A percentile compares a stretch with the other conserved stretches of the same genome.
Evolutionary conservation across 2,113 vertebrate genomes (phyloP).

Genomic region (Rhagologus leucostigma): DNA sequence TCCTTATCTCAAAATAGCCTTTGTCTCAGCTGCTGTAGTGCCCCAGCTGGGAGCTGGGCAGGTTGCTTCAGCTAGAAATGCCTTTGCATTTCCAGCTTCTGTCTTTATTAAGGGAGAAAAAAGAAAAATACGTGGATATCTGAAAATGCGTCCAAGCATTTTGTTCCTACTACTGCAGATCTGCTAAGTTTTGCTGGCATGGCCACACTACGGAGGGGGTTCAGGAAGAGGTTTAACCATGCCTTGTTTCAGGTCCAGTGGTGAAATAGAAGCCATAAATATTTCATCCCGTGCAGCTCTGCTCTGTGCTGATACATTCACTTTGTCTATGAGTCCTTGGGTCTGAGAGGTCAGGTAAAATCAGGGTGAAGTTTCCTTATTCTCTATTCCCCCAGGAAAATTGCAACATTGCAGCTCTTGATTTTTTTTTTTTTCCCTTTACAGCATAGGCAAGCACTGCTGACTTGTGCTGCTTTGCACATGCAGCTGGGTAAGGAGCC

Average conservation of each 20-base stretch:
- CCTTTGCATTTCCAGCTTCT: not conserved
- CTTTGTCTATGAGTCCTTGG: accelerated
- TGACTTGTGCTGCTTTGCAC: not conserved
- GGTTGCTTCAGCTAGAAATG: not conserved
- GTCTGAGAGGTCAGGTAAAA: not conserved
- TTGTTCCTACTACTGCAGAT: not conserved
- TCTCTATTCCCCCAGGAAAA: not conserved
- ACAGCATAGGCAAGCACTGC: not conserved
- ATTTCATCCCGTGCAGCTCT: not conserved
- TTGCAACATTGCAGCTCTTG: not conserved
- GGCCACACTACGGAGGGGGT: not conserved
- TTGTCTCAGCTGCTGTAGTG: not conserved
- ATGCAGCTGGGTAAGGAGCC: not conserved
- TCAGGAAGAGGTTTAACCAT: not conserved
- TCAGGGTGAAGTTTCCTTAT: not conserved
- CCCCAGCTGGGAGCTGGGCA: not conserved
- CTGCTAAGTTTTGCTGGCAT: not conserved
- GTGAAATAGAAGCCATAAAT: not conserved
- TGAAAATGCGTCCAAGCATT: not conserved
- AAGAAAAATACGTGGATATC: not conserved
- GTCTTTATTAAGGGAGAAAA: not conserved
- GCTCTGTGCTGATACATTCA: accelerated
- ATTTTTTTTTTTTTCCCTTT: not conserved
- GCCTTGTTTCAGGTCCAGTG: accelerated
- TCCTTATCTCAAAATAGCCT: not conserved